Evolutionary conservation across 2,113 vertebrate species (phyloP).

Genomic region (Sander vitreus): DNA sequence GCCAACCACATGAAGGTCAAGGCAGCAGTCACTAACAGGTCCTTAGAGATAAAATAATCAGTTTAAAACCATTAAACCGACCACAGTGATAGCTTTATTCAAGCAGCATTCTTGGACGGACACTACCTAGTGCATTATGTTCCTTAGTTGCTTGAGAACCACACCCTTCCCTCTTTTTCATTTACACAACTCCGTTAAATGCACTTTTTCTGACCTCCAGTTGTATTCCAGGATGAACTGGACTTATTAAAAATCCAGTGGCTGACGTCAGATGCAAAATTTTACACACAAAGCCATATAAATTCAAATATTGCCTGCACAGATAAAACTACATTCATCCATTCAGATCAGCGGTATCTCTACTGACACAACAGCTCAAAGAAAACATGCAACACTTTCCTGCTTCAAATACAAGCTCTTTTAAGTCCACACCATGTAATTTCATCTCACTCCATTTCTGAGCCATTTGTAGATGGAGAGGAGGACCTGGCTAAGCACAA

Average conservation of each 20-base stretch:
- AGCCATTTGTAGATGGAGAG: background rate
- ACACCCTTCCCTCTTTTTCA: constrained; percentile 49
- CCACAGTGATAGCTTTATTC: background rate
- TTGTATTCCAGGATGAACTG: constrained; percentile 20
- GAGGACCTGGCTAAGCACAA: background rate
- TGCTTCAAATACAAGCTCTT: constrained; percentile 8
- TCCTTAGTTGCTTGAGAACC: constrained; percentile 13
- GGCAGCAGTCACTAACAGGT: constrained; percentile 89
- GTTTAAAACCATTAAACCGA: background rate
- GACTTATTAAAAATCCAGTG: constrained; percentile 4
- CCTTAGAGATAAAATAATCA: constrained; percentile 77
- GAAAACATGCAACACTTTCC: background rate
- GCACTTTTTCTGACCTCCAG: constrained; percentile 35
- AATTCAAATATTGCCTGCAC: background rate
- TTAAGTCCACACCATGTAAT: background rate
- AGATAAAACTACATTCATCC: background rate
- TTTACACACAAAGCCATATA: background rate
- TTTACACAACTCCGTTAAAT: constrained; percentile 65
- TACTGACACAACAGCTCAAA: background rate
- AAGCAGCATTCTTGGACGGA: background rate
- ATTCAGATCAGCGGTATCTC: background rate
- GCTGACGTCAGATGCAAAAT: background rate
- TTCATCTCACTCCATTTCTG: background rate
- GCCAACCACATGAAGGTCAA: constrained; percentile 95
- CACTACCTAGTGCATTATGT: background rate